Conservation (phyloP, 1,140 invertebrate genomes). For the Nilaparvata lugens region DNA sequence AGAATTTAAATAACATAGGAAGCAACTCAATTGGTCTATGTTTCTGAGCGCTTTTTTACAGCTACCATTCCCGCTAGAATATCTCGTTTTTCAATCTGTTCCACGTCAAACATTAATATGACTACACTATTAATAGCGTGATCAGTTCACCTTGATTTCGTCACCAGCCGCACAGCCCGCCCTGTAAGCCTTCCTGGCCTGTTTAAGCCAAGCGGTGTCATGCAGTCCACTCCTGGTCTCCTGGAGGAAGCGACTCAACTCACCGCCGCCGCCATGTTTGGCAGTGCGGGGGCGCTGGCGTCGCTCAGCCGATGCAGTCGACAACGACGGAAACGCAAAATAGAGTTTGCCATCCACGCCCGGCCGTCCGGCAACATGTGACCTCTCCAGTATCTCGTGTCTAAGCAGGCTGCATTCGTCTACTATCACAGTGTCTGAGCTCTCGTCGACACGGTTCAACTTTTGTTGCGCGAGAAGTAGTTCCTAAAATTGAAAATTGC, state of each 20-base stretch:
- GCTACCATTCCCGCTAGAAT: too few species aligned
- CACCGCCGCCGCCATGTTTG: background rate
- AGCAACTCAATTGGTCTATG: too few species aligned
- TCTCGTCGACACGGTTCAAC: conserved; percentile 11
- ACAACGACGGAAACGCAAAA: background rate
- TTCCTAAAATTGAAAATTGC: too few species aligned
- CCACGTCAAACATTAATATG: background rate
- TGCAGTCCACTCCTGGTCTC: conserved; percentile 17
- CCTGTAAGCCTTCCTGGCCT: conserved; percentile 15
- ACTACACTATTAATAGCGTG: background rate
- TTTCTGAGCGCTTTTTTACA: too few species aligned
- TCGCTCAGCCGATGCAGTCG: background rate
- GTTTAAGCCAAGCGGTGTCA: conserved; percentile 16
- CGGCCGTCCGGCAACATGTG: background rate
- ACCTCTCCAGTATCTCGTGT: conserved; percentile 13
- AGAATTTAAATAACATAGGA: too few species aligned
- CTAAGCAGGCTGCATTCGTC: conserved; percentile 16
- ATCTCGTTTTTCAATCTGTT: background rate
- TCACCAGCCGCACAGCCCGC: background rate
- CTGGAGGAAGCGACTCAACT: conserved; percentile 13
- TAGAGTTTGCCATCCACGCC: background rate
- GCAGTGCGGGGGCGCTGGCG: background rate
- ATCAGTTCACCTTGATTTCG: conserved; percentile 14
- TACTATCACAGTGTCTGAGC: conserved; percentile 11
- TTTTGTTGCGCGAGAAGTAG: conserved; percentile 11